A percentile compares a stretch with the other conserved stretches of the same genome.
Evolutionary conservation across 2,113 vertebrate species (phyloP).

Genomic region (Casuarius casuarius): DNA sequence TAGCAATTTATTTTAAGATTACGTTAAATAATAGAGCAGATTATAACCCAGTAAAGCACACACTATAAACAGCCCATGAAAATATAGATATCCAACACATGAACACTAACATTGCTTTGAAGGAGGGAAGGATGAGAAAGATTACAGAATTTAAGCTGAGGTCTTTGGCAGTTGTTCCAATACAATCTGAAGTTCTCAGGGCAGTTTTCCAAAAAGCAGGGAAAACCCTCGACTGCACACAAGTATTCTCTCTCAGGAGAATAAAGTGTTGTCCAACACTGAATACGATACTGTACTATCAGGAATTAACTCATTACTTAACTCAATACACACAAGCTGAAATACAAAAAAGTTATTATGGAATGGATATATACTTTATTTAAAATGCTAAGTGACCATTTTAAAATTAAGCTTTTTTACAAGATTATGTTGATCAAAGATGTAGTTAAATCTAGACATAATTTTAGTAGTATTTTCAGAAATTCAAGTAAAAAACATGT

Average conservation of each 20-base stretch:
- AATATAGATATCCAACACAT: neutral
- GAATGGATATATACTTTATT: neutral
- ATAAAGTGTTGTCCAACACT: neutral
- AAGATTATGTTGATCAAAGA: neutral
- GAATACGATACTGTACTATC: neutral
- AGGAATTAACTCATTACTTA: conserved; percentile 25
- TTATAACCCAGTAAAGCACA: neutral
- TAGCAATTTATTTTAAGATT: conserved; percentile 16
- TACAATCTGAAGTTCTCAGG: conserved; percentile 48
- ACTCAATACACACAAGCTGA: neutral
- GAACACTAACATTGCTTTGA: neutral
- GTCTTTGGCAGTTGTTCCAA: conserved; percentile 34
- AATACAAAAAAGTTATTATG: neutral
- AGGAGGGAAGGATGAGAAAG: conserved; percentile 13
- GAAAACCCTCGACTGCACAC: conserved; percentile 40
- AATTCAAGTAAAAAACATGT: neutral
- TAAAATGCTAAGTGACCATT: neutral
- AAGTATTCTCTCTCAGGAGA: conserved; percentile 35
- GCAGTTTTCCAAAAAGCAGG: conserved; percentile 43
- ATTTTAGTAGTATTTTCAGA: neutral
- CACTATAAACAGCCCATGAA: neutral
- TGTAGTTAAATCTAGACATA: neutral
- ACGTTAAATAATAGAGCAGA: neutral
- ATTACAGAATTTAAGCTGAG: conserved; percentile 4
- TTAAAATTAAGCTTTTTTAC: neutral